These are phyloP conservation scores for Macropodus opercularis DNA, from an alignment of 2,797 vertebrate genomes.

Conservation along the genomic window DNA sequence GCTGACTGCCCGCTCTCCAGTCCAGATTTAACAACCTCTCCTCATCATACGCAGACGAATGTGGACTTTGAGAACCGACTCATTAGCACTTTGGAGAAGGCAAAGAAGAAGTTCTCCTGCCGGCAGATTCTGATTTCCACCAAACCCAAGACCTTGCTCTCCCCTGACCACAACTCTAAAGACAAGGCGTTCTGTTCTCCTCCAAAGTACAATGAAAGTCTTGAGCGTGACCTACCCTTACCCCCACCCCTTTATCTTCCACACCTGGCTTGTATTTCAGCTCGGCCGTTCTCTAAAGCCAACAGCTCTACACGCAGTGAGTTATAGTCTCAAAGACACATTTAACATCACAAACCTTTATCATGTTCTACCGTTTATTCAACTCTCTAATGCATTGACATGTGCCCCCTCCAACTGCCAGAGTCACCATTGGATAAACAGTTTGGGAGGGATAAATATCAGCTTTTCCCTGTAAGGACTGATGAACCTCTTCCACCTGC, in stretches of 20 bases:
- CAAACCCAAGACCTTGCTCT: slow-evolving; percentile 63
- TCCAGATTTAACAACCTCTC: slow-evolving; percentile 52
- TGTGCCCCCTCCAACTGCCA: slow-evolving; percentile 1
- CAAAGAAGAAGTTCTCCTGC: slow-evolving; percentile 76
- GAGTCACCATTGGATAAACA: slow-evolving; percentile 43
- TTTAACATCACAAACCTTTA: neutral
- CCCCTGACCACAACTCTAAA: slow-evolving; percentile 29
- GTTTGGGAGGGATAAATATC: slow-evolving; percentile 24
- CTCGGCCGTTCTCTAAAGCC: slow-evolving; percentile 68
- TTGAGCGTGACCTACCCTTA: slow-evolving; percentile 5
- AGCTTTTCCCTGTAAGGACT: slow-evolving; percentile 10
- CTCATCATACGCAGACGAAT: slow-evolving; percentile 44
- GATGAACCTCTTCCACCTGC: slow-evolving; percentile 10
- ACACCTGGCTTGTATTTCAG: slow-evolving; percentile 65
- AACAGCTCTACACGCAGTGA: slow-evolving; percentile 62
- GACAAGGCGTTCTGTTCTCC: slow-evolving; percentile 33
- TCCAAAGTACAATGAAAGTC: slow-evolving; percentile 14
- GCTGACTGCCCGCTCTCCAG: slow-evolving; percentile 49
- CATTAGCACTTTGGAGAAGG: slow-evolving; percentile 76
- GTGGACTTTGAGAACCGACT: slow-evolving; percentile 56
- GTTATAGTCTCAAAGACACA: slow-evolving; percentile 16
- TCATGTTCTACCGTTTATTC: neutral
- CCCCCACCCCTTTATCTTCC: slow-evolving; percentile 39
- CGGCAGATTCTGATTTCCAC: slow-evolving; percentile 63
- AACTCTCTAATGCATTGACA: neutral